A percentile compares a stretch with the other conserved stretches of the same genome.
Evolutionary conservation across 2,113 vertebrate genomes (phyloP).

Genomic region (Pampusana beccarii): DNA sequence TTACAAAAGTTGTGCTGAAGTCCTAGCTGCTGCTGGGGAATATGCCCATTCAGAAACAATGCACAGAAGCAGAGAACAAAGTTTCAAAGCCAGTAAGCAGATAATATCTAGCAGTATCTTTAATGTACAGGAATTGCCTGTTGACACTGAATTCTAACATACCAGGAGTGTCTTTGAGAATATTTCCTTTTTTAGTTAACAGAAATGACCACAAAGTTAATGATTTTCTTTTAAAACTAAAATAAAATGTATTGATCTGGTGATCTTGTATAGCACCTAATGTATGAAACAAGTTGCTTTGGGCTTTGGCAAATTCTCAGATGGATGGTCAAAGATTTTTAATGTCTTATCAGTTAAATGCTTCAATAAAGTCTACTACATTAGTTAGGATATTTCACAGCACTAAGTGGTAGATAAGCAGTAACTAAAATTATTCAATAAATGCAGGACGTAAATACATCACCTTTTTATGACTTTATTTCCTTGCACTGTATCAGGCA

Average conservation of each 20-base stretch:
- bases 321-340: background rate
- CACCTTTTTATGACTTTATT: conserved; percentile 1
- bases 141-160: background rate
- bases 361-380: background rate
- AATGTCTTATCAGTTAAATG: background rate
- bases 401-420: background rate
- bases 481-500: background rate
- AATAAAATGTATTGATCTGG: background rate
- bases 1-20: background rate
- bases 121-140: background rate
- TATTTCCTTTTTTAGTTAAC: background rate
- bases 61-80: background rate
- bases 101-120: background rate
- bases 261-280: background rate
- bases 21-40: background rate
- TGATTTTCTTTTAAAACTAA: background rate
- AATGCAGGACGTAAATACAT: conserved; percentile 9
- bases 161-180: background rate
- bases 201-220: background rate
- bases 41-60: background rate
- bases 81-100: background rate
- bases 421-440: conserved; percentile 17
- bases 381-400: background rate
- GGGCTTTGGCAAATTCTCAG: background rate
- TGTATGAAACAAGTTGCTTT: background rate